Conservation (phyloP, 2,888 invertebrate species). For the Pemphredon lugubris region DNA sequence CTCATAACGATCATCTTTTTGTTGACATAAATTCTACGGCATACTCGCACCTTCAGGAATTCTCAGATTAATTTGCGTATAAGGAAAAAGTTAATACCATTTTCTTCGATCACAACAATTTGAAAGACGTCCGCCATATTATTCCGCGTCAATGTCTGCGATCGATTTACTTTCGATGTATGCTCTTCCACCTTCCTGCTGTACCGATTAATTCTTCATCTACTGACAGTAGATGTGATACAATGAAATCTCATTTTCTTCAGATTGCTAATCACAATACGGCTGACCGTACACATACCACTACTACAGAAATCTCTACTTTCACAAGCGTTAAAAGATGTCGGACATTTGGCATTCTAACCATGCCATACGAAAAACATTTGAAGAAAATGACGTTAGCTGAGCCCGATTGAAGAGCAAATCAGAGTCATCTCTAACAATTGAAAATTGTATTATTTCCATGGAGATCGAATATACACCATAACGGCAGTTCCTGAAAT, state of each 20-base stretch:
- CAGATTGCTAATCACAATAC: not conserved
- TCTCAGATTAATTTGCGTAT: constrained; percentile 2
- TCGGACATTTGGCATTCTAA: constrained; percentile 10
- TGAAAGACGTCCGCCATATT: constrained; percentile 31
- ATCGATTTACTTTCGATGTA: constrained; percentile 43
- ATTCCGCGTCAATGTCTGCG: constrained; percentile 17
- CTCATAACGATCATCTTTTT: too few relatives aligned
- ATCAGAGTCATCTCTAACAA: not conserved
- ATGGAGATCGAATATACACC: too few relatives aligned
- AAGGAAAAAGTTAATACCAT: constrained; percentile 6
- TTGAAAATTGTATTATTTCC: not conserved
- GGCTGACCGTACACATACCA: not conserved
- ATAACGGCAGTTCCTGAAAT: not conserved
- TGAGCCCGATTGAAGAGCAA: constrained; percentile 10
- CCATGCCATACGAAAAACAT: constrained; percentile 6
- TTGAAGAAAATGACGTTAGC: constrained; percentile 8
- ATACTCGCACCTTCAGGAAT: too few relatives aligned
- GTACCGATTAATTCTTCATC: constrained; percentile 7
- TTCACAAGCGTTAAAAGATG: constrained; percentile 1
- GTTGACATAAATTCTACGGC: too few relatives aligned
- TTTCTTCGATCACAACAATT: constrained; percentile 25
- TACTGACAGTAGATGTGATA: constrained; percentile 1
- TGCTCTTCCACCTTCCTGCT: constrained; percentile 25
- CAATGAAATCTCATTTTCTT: too few relatives aligned
- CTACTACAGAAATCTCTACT: not conserved